Base-by-base conservation (phyloP, 1,140 invertebrate species). In the Meloidogyne hapla region DNA sequence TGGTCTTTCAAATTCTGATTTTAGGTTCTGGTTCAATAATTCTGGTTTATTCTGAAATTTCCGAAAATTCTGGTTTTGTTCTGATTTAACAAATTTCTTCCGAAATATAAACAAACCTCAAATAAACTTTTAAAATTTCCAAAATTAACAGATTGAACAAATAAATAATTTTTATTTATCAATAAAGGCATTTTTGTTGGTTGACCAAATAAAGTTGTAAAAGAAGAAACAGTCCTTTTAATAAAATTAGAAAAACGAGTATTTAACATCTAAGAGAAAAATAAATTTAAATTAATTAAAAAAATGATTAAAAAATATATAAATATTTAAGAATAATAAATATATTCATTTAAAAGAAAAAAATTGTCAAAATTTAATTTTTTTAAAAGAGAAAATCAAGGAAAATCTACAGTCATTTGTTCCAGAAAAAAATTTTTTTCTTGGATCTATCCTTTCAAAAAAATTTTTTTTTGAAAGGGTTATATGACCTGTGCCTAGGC, bases 271-370 rank as follows among this genome's bases (percentile, higher is more conserved):
- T 33, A 8, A 23, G 21, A 67, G 23, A 42, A 28, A 18, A 18
- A 66, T n/a, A 33, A 66, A 40, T 3, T 15, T 15, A 40, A 66
- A n/a, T 66, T 66, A 67, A 23, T 21, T 67, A 8, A 67, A 67
- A 33, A 21, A 25, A 3, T 33, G n/a, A 2, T 33, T 0, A 6
- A 67, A 67, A 67, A 25, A 25, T 6, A 42, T 21, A 6, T 6
- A 8, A 6, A 6, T 63, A 21, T 33, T 33, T 8, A 33, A 33
- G n/a, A 33, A 8, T 33, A 33, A 33, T 6, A 33, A 33, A 33
- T 33, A 33, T 33, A 6, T 33, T 6, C 9, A 5, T 63, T 63
- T 63, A 63, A 23, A 23, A 63, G 62, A 26, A 23, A 9, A 23
- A 9, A 63, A 63, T 26, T 9, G 5, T 21, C 62, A 26, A 21